A percentile compares a stretch with the other conserved stretches of the same genome.
Evolutionary conservation across 1,140 invertebrate genomes (phyloP).

Genomic region (Adoxophyes honmai): DNA sequence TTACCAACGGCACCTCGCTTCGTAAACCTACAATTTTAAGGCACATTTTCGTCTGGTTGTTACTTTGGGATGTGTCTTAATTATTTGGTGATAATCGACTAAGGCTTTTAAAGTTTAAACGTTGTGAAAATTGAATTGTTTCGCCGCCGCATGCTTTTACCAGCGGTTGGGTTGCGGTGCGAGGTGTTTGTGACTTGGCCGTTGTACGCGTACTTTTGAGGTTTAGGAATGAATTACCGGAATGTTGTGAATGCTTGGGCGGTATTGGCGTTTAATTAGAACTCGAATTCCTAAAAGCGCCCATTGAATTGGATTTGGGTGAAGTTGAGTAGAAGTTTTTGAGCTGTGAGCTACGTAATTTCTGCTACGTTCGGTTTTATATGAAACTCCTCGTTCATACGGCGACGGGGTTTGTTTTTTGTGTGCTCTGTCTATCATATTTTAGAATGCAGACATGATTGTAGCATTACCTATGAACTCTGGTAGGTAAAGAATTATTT

Average conservation of each 20-base stretch:
- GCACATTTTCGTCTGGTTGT: not conserved
- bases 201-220: not conserved
- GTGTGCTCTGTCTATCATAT: no score
- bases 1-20: not conserved
- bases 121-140: conserved; percentile 52
- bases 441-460: no score
- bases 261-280: not conserved
- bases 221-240: conserved; percentile 1
- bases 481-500: no score
- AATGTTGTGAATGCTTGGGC: not conserved
- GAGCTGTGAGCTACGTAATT: no score
- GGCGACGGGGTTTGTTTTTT: no score
- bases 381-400: no score
- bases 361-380: no score
- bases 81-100: conserved; percentile 26
- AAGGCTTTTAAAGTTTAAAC: conserved; percentile 49
- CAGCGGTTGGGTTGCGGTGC: conserved; percentile 21
- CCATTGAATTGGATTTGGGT: no score
- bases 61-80: conserved; percentile 16
- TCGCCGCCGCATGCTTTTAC: conserved; percentile 21
- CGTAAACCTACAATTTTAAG: not conserved
- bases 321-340: no score
- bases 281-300: not conserved
- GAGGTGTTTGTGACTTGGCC: not conserved
- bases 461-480: no score